Conservation (phyloP, 2,888 invertebrate genomes). For the Malthinus seriepunctatus region DNA sequence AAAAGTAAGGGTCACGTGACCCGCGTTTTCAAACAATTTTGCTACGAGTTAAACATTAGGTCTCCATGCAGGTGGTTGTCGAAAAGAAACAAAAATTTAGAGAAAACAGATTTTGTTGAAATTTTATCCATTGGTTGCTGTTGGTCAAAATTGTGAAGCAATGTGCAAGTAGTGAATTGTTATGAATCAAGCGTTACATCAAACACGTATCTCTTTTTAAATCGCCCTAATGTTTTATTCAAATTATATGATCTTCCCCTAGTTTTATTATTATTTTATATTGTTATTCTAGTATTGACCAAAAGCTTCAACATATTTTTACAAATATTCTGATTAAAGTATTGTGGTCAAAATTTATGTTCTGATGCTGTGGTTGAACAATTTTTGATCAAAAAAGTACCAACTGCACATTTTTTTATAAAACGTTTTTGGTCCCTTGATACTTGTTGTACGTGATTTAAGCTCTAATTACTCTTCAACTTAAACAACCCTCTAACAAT, state of each 20-base stretch:
- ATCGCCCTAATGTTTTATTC: constrained; percentile 14
- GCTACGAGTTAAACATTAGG: constrained; percentile 3
- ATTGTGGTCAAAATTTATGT: constrained; percentile 21
- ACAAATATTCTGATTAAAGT: constrained; percentile 15
- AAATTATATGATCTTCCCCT: constrained; percentile 15
- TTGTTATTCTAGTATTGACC: constrained; percentile 2
- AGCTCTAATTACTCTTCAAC: no score
- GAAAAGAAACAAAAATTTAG: no score
- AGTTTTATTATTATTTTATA: constrained; percentile 13
- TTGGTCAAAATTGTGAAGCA: not conserved
- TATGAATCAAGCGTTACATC: constrained; percentile 8
- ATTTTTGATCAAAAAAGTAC: no score
- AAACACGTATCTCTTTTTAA: constrained; percentile 4
- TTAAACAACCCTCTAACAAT: constrained; percentile 20
- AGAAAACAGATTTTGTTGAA: no score
- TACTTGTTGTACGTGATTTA: no score
- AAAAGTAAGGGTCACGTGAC: constrained; percentile 26
- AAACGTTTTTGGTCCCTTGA: no score
- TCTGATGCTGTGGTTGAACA: no score
- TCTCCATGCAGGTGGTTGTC: constrained; percentile 16
- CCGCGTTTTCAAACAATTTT: constrained; percentile 21
- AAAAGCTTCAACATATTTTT: constrained; percentile 2
- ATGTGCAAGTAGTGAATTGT: constrained; percentile 4
- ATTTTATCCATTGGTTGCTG: not conserved
- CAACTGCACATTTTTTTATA: no score